Evolutionary conservation across 2,888 invertebrate species (phyloP).

Genomic region (Cosmorhoe ocellata): DNA sequence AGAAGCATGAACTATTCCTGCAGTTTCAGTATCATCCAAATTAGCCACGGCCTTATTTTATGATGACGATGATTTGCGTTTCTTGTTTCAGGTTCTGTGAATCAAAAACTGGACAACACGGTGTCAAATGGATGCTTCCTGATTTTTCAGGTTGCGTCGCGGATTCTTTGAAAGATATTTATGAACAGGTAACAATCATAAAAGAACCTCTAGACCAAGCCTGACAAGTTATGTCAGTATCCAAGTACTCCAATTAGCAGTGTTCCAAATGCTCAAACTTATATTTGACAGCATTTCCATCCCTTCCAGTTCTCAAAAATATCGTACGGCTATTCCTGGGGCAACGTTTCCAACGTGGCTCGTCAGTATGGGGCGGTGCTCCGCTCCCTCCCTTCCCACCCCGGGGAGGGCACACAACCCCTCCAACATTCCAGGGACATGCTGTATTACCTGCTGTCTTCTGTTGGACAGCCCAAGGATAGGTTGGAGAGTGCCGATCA

Average conservation of each 20-base stretch:
- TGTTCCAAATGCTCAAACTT: no score
- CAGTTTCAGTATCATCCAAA: no score
- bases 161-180: slow-evolving; percentile 84
- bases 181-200: slow-evolving; percentile 86
- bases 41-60: no score
- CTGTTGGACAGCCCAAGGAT: slow-evolving; percentile 59
- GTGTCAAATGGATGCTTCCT: slow-evolving; percentile 88
- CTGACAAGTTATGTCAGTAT: no score
- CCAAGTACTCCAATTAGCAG: no score
- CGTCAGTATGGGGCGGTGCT: slow-evolving; percentile 81
- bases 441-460: slow-evolving; percentile 75
- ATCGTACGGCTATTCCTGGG: slow-evolving; percentile 85
- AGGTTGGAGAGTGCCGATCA: slow-evolving; percentile 83
- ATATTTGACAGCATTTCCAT: not conserved
- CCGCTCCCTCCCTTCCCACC: slow-evolving; percentile 74
- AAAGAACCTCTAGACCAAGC: no score
- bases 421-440: slow-evolving; percentile 82
- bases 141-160: slow-evolving; percentile 89
- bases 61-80: no score
- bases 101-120: slow-evolving; percentile 75
- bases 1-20: no score
- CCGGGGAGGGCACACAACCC: slow-evolving; percentile 86
- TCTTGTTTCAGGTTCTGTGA: slow-evolving; percentile 79
- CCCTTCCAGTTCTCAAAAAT: slow-evolving; percentile 64
- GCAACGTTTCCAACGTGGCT: slow-evolving; percentile 80